Base-by-base conservation (phyloP, 35 echinoderm and acorn worm species). In the Lytechinus pictus region DNA sequence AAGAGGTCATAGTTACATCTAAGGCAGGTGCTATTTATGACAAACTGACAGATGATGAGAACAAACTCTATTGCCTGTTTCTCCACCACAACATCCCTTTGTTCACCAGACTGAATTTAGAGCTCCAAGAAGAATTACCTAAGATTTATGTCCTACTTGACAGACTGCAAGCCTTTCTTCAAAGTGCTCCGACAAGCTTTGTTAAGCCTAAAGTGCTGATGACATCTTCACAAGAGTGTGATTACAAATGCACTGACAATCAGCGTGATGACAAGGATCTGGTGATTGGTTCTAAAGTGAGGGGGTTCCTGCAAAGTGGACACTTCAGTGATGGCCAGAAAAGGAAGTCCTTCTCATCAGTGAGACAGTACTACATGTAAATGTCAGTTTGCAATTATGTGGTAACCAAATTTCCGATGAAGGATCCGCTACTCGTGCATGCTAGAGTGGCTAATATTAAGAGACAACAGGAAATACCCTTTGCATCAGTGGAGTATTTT, bases 401-500 rank as follows among this genome's bases (percentile, higher is more conserved):
- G 16, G 54, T 52, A 55, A 92, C 27, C 28, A 95, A 95, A 53
- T 95, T 95, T 55, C 95, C 95, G 6, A 55, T 96, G 51, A 29
- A 91, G 54, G 44, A 94, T 96, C 89, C 71, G 29, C 51, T 93
- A n/a, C 58, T 96, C 19, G 9, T 92, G 58, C 95, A 96, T 94
- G 95, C 95, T 86, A 96, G 57, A 24, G 91, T 96, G 28, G 95
- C 95, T 28, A 86, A 96, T 93, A 86, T 57, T 16, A 66, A 66
- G 60, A 66, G 60, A 1, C 12, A 16, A 66, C 60, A 66, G 60
- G 94, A 97, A 86, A 92, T 87, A 13, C 33, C 44, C 16, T 92
- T 94, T 86, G 94, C 87, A 13, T 96, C 97, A 16, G 57, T 97
- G 52, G 57, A 86, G 10, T 96, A 95, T 60, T 96, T 97, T 97